phyloP scores from a whole-genome alignment of 2,113 vertebrate genomes.

The Corythornis vintsioides region DNA sequence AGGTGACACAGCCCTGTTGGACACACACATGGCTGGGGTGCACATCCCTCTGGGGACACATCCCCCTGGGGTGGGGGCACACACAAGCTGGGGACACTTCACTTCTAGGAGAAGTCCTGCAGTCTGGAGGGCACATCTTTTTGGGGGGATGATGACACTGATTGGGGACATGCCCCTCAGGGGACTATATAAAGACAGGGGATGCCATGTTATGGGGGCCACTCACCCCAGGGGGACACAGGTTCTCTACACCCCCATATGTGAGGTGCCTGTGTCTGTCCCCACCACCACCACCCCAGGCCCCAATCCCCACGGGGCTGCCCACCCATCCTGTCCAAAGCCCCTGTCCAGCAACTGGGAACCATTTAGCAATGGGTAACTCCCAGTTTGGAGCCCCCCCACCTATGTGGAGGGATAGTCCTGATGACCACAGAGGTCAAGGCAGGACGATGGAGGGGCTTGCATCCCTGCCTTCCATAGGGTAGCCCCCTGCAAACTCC shows the following conservation, averaged over 20 bases:
- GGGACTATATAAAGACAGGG: not conserved
- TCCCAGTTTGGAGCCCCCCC: not conserved
- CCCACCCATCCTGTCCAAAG: not conserved
- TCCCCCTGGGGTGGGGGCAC: not conserved
- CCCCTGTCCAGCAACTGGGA: not conserved
- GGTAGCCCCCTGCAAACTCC: rapidly evolving
- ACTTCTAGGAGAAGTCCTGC: not conserved
- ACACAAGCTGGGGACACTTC: too few species aligned
- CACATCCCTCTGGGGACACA: not conserved
- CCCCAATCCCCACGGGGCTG: not conserved
- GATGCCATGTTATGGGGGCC: not conserved
- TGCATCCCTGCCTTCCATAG: too few species aligned
- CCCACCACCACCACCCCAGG: rapidly evolving
- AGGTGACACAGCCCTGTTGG: not conserved
- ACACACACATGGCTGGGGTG: not conserved
- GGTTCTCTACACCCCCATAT: not conserved
- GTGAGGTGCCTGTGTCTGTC: not conserved
- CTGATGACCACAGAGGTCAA: not conserved
- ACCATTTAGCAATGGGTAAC: not conserved
- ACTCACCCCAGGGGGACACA: not conserved
- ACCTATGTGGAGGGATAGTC: not conserved
- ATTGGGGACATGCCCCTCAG: not conserved
- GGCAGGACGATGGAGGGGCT: not conserved
- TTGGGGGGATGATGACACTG: not conserved
- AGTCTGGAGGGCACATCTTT: not conserved